phyloP scores from a whole-genome alignment of 2,888 invertebrate genomes.

The Pterobdella sp. region DNA sequence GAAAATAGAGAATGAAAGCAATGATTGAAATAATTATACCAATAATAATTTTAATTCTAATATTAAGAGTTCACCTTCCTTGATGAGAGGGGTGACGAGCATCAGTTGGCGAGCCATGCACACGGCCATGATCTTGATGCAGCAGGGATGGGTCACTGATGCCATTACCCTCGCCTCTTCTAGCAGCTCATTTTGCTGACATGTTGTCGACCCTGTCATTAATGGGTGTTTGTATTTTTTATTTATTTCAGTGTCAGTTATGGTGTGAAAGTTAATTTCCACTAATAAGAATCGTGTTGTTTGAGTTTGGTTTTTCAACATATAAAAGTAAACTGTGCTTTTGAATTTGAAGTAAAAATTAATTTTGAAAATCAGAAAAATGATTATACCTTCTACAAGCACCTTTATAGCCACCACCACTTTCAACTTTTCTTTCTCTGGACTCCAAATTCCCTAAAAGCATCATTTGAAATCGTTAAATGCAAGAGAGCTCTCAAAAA shows the following conservation, averaged over 20 bases:
- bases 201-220: constrained; percentile 55
- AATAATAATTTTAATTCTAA: too few relatives aligned
- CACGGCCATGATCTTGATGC: constrained; percentile 82
- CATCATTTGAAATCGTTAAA: neutral
- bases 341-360: too few relatives aligned
- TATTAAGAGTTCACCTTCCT: too few relatives aligned
- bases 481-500: too few relatives aligned
- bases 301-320: too few relatives aligned
- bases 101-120: constrained; percentile 87
- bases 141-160: constrained; percentile 85
- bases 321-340: too few relatives aligned
- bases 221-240: neutral
- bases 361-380: too few relatives aligned
- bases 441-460: constrained; percentile 49
- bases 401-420: constrained; percentile 98
- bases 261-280: too few relatives aligned
- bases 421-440: constrained; percentile 48
- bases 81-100: constrained; percentile 95
- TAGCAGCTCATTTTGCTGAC: constrained; percentile 77
- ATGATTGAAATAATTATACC: too few relatives aligned
- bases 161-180: constrained; percentile 98
- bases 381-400: constrained; percentile 65
- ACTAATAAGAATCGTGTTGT: too few relatives aligned
- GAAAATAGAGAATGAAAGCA: too few relatives aligned
- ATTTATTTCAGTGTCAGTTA: too few relatives aligned